phyloP scores from a whole-genome alignment of 2,113 vertebrate genomes.

The Xyliphius kryptos region DNA sequence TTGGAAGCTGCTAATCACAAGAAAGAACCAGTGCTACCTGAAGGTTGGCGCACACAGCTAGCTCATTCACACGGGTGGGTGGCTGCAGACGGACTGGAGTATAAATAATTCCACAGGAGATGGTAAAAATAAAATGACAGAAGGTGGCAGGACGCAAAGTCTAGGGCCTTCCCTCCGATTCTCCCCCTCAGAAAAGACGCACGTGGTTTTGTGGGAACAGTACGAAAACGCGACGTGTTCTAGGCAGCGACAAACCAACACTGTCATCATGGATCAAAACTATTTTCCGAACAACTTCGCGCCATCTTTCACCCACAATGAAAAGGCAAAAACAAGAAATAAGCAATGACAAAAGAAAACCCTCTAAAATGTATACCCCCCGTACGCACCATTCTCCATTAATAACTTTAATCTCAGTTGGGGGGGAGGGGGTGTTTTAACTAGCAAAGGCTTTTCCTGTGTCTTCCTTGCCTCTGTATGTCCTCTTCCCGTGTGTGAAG shows the following conservation, averaged over 20 bases:
- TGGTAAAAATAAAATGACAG: too few species aligned
- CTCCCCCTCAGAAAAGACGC: too few species aligned
- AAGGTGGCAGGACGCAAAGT: too few species aligned
- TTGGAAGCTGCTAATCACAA: too few species aligned
- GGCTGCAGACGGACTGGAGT: too few species aligned
- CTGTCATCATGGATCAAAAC: conserved; percentile 76
- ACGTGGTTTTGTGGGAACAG: too few species aligned
- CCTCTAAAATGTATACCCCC: conserved; percentile 49
- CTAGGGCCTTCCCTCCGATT: too few species aligned
- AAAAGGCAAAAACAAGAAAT: conserved; percentile 46
- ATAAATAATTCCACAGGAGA: too few species aligned
- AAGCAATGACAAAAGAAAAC: conserved; percentile 27
- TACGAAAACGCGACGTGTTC: too few species aligned
- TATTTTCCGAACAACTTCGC: conserved; percentile 42
- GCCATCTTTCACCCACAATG: conserved; percentile 45
- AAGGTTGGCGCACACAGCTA: too few species aligned
- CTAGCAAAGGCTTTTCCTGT: conserved; percentile 92
- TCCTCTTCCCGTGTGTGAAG: conserved; percentile 97
- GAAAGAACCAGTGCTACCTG: too few species aligned
- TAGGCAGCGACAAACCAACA: conserved; percentile 41
- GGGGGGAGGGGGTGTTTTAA: conserved; percentile 63
- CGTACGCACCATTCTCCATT: conserved; percentile 45
- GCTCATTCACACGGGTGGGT: too few species aligned
- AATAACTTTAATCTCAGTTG: conserved; percentile 53
- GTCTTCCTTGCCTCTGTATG: conserved; percentile 97